phyloP scores from a whole-genome alignment of 1,140 invertebrate genomes.

The Listronotus bonariensis region DNA sequence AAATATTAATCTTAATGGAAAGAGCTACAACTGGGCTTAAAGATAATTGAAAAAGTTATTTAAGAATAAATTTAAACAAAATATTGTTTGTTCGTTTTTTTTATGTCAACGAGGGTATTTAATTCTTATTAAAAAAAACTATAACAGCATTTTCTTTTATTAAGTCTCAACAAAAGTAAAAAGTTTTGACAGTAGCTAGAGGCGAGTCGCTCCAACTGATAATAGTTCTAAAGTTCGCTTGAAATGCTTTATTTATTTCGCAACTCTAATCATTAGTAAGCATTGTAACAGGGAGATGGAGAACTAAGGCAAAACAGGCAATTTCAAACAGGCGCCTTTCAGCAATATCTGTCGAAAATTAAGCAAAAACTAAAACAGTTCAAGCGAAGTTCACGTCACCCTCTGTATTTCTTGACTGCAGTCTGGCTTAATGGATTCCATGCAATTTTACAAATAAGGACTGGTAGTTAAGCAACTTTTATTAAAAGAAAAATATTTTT shows the following conservation, averaged over 20 bases:
- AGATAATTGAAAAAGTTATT: too few species aligned
- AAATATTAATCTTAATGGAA: too few species aligned
- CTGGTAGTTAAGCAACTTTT: too few species aligned
- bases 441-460: neutral
- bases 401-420: slow-evolving; percentile 3
- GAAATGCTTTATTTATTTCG: slow-evolving; percentile 39
- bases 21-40: too few species aligned
- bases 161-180: slow-evolving; percentile 17
- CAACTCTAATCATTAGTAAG: slow-evolving; percentile 40
- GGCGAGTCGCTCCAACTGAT: slow-evolving; percentile 28
- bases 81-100: too few species aligned
- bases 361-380: slow-evolving; percentile 19
- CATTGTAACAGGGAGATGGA: slow-evolving; percentile 38
- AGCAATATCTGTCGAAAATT: slow-evolving; percentile 9
- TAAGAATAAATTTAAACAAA: too few species aligned
- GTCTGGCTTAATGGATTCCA: neutral
- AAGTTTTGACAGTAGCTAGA: slow-evolving; percentile 37
- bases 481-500: too few species aligned
- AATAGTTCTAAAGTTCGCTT: slow-evolving; percentile 26
- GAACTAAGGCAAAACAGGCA: slow-evolving; percentile 33
- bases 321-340: slow-evolving; percentile 14
- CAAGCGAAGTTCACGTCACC: slow-evolving; percentile 14
- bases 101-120: too few species aligned
- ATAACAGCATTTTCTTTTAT: too few species aligned
- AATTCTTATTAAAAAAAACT: too few species aligned